phyloP scores from a whole-genome alignment of 2,113 vertebrate genomes.

The Bettongia penicillata region DNA sequence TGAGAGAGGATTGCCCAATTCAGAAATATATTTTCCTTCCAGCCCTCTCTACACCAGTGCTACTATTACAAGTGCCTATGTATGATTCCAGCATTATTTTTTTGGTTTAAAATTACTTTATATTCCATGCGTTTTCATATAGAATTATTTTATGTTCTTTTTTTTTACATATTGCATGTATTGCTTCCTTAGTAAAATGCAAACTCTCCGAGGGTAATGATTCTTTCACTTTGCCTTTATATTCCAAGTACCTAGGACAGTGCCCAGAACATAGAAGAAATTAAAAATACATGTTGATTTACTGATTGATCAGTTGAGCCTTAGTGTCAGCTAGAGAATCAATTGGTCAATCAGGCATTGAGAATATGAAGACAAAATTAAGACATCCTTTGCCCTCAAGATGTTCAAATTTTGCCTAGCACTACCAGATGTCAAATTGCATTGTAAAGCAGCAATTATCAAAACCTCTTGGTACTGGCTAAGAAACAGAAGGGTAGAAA shows the following conservation, averaged over 20 bases:
- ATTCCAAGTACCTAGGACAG: not conserved
- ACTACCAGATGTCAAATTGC: too few relatives aligned
- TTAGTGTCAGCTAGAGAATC: not conserved
- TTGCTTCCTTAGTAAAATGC: not conserved
- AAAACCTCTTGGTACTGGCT: too few relatives aligned
- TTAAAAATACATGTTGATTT: not conserved
- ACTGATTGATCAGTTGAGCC: not conserved
- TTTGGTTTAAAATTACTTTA: not conserved
- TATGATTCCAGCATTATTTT: not conserved
- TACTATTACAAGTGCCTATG: not conserved
- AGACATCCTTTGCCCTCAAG: not conserved
- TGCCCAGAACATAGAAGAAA: not conserved
- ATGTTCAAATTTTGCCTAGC: not conserved
- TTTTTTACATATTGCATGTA: not conserved
- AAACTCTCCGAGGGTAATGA: not conserved
- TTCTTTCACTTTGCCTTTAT: not conserved
- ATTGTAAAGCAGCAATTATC: too few relatives aligned
- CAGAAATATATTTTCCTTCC: not conserved
- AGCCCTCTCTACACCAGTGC: not conserved
- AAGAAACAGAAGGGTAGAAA: too few relatives aligned
- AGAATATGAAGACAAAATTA: not conserved
- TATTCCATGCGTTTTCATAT: not conserved
- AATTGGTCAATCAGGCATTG: not conserved
- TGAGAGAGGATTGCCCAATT: not conserved
- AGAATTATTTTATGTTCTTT: not conserved